Conservation (phyloP, 2,888 invertebrate species). For the Melipona bicolor region DNA sequence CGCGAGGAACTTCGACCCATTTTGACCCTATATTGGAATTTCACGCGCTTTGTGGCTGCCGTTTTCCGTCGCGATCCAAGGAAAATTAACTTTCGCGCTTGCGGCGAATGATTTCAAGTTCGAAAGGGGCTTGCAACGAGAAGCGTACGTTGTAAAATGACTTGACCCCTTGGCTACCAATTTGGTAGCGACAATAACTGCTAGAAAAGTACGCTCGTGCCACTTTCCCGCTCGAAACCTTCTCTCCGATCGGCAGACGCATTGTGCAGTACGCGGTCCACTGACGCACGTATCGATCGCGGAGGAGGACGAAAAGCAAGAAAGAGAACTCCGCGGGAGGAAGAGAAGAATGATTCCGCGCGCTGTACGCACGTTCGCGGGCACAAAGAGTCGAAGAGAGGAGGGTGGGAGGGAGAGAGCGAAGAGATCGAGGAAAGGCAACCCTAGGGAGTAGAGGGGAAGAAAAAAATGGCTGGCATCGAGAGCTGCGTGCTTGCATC, state of each 20-base stretch:
- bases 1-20: not conserved
- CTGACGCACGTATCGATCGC: not conserved
- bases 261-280: not conserved
- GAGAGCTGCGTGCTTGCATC: conserved; percentile 8
- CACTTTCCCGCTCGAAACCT: too few relatives aligned
- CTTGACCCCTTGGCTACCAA: too few relatives aligned
- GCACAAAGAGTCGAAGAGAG: not conserved
- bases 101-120: too few relatives aligned
- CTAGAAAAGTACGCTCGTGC: too few relatives aligned
- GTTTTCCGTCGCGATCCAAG: not conserved
- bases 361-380: not conserved
- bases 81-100: not conserved
- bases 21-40: not conserved
- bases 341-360: not conserved
- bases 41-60: not conserved
- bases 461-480: conserved; percentile 29
- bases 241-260: too few relatives aligned
- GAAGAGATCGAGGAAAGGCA: not conserved
- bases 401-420: not conserved
- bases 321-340: not conserved
- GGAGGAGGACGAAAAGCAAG: too few relatives aligned
- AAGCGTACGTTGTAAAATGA: too few relatives aligned
- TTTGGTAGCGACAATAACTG: too few relatives aligned
- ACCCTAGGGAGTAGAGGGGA: not conserved
- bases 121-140: too few relatives aligned